Base-by-base conservation (phyloP, 2,113 vertebrate genomes). In the Semicossyphus pulcher region DNA sequence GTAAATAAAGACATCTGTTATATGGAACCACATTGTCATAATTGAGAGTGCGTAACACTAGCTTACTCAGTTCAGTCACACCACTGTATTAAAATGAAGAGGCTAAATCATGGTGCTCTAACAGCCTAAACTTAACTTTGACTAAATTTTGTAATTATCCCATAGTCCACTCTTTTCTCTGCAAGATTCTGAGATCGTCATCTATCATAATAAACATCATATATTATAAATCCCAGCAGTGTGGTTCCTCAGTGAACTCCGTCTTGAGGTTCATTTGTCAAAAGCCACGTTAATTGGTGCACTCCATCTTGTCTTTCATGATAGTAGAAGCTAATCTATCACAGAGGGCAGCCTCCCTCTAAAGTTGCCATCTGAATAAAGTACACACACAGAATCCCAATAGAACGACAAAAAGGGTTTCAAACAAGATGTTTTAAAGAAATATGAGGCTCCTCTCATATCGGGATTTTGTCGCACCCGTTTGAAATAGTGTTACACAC, bases 231-330 rank as follows among this genome's bases (percentile, higher is more conserved):
- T 81, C 74, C 66, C 63, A 41, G 47, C 57, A 58, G 45, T 71
- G 63, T 62, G 57, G 45, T 79, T 76, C 72, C 61, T 76, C 31
- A 49, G 52, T 71, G 62, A 85, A 86, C 71, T 85, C 18, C 20
- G 4, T 76, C 62, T 53, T 60, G 3, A 73, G 74, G 80, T 83
- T 80, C 73, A 89, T 86, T 89, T 77, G 80, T 84, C 76, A 81
- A 80, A 77, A 81, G 81, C 75, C 39, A 56, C 53, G 58, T 71
- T 86, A 89, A 91, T 82, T 89, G 76, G 63, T 56, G 70, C 70
- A 78, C 70, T 88, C 80, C 70, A 76, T 91, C 87, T 86, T 84
- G 57, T 86, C 80, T 65, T 67, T 53, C 57, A 12, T 68, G 75
- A 72, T 78, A 65, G 79, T 67, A 39, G 64, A 76, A 82, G 62